Conservation (phyloP, 2,797 vertebrate species). For the Malacoraja senta region DNA sequence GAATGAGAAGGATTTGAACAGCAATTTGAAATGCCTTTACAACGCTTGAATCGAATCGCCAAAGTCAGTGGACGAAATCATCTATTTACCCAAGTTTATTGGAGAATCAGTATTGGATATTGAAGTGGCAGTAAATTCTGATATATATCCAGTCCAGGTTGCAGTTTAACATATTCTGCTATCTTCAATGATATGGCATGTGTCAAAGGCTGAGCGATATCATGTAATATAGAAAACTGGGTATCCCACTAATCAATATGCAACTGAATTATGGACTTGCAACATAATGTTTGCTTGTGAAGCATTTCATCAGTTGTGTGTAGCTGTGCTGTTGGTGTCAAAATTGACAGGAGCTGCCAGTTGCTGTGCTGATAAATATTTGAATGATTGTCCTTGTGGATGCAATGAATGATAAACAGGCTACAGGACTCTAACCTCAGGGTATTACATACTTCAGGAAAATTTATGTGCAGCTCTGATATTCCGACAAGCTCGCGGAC, state of each 20-base stretch:
- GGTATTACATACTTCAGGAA: not conserved
- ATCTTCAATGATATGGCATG: not conserved
- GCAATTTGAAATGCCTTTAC: not conserved
- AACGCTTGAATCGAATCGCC: not conserved
- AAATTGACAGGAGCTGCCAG: not conserved
- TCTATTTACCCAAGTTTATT: not conserved
- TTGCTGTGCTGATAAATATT: conserved; percentile 2
- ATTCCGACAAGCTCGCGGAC: not conserved
- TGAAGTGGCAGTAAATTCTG: not conserved
- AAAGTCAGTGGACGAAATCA: not conserved
- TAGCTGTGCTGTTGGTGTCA: not conserved
- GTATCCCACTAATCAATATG: conserved; percentile 13
- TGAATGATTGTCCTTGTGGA: not conserved
- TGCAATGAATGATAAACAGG: not conserved
- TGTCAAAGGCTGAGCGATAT: not conserved
- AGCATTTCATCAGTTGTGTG: not conserved
- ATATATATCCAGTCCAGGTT: not conserved
- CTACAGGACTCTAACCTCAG: not conserved
- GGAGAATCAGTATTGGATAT: not conserved
- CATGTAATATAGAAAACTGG: not conserved
- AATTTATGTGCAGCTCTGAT: not conserved
- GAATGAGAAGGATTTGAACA: not conserved
- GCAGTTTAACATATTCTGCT: not conserved
- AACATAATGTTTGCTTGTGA: conserved; percentile 7
- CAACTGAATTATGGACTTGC: not conserved